Percentiles rank a stretch among this genome's conserved stretches.
Evolutionary conservation across 1,140 invertebrate genomes (phyloP).

Genomic region (Drosophila repleta): DNA sequence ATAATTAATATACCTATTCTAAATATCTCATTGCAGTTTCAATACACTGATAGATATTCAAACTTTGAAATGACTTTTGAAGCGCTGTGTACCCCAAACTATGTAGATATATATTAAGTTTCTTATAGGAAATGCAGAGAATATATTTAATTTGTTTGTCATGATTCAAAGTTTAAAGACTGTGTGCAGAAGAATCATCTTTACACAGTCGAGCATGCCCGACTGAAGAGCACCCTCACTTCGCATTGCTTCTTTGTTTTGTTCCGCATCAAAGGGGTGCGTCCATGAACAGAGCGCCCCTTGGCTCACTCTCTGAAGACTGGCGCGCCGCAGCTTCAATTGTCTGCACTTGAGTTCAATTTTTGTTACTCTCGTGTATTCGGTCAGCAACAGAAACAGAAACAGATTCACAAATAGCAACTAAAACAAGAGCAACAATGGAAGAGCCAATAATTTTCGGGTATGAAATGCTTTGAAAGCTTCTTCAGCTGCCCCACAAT

Average conservation of each 20-base stretch:
- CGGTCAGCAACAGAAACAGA: conserved; percentile 26
- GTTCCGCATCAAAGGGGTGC: conserved; percentile 57
- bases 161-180: too few species aligned
- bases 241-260: background rate
- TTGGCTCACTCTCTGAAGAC: conserved; percentile 32
- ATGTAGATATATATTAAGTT: too few species aligned
- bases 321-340: conserved; percentile 66
- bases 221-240: too few species aligned
- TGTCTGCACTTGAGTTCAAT: conserved; percentile 82
- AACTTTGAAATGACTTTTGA: too few species aligned
- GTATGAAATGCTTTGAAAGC: conserved; percentile 69
- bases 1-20: too few species aligned
- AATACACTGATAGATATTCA: too few species aligned
- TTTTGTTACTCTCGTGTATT: conserved; percentile 44
- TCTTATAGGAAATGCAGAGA: too few species aligned
- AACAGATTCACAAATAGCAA: conserved; percentile 10
- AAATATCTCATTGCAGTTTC: too few species aligned
- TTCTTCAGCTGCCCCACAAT: background rate
- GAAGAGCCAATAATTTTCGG: conserved; percentile 28
- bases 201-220: too few species aligned
- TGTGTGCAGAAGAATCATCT: too few species aligned
- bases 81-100: too few species aligned
- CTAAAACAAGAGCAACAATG: conserved; percentile 8
- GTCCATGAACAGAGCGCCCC: conserved; percentile 17
- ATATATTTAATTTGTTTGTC: too few species aligned